Base-by-base conservation (phyloP, 64 coral and sea anemone species). In the Exaiptasia diaphana region DNA sequence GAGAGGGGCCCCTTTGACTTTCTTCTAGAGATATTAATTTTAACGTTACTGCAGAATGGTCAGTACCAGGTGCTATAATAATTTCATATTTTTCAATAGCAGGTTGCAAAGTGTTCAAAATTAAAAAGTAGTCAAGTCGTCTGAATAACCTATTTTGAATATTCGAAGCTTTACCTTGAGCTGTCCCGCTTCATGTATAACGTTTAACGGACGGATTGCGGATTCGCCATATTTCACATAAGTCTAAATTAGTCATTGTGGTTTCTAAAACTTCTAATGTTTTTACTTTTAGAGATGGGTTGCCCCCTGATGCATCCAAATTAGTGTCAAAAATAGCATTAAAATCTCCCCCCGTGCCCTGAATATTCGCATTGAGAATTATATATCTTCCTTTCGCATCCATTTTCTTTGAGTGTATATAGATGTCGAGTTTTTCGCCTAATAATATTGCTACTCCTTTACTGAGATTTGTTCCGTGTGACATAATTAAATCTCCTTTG, bases 401-500 rank as follows among this genome's bases (percentile, higher is more conserved):
- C 31, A 27, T 20, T 43, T 46, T 23, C 4, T 17, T 17, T 1
- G 14, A 34, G 14, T 2, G 13, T 14, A 81, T 10, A 30, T 81
- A 4, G 28, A 34, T 64, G 45, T 83, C 80, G 20, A 83, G 31
- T 24, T 48, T 38, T 3, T 38, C 36, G 14, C 67, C 46, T 20
- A 83, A 30, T 12, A 83, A 29, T 26, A 70, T 57, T 17, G 67
- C 46, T 7, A 71, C 64, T 12, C 80, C 80, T 22, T 25, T 70
- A 41, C 44, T 69, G 62, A 53, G 40, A 14, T 53, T 49, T 21
- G 59, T 65, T 14, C 83, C 83, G 26, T 87, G 83, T 18, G 38
- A 64, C 45, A 77, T 62, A 35, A 80, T 23, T 43, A 87, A 38
- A 45, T 87, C 49, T 12, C 83, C 83, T 50, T 68, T 76, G 7